Evolutionary conservation across 2,888 invertebrate species (phyloP), one percentile per base, ranked within the genome.

Genomic region (Deladenus siricidicola): DNA sequence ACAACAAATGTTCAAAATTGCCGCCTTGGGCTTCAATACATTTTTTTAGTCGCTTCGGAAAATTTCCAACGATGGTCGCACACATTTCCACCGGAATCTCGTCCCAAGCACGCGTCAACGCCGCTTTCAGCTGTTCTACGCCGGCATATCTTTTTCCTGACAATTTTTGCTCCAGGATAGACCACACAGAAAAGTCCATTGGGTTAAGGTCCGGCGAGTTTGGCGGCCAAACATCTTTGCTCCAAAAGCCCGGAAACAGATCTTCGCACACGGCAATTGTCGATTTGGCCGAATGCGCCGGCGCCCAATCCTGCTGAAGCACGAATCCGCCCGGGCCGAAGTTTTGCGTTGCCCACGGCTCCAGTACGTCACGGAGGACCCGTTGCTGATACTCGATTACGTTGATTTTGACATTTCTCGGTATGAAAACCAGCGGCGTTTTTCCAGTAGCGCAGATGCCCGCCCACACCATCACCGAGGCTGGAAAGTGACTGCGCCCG

Each of bases 381-480:
- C 26, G 30, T 24, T 60, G 19, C 17, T 19, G 30, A 23, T 59
- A 59, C 17, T 6, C 43, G 19, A 61, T 57, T n/a, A 17, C 44
- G 48, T 56, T 62, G 28, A 63, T 42, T 47, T 63, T 51, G 30
- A 58, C 64, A 19, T 58, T 58, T n/a, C 48, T 23, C 8, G 51
- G 51, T 24, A 62, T 49, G 45, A 61, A 61, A 44, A 61, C 54
- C 23, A 62, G 45, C n/a, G 65, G 65, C 3, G 63, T 65, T 30
- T 63, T 63, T 2, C 39, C 63, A 14, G 42, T 43, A 1, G n/a
- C 21, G 39, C 30, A 30, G n/a, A 65, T 51, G 17, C 63, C 62
- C 10, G 26, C 65, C 63, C 63, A 63, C 14, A 63, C 63, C 58
- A 65, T 65, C 3, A 63, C 58, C 4, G 63, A 65, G 17, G 19